Percentiles rank a stretch among this genome's conserved stretches.
These are phyloP conservation scores for Orussus abietinus DNA, from an alignment of 1,140 invertebrate genomes.

Conservation along the genomic window DNA sequence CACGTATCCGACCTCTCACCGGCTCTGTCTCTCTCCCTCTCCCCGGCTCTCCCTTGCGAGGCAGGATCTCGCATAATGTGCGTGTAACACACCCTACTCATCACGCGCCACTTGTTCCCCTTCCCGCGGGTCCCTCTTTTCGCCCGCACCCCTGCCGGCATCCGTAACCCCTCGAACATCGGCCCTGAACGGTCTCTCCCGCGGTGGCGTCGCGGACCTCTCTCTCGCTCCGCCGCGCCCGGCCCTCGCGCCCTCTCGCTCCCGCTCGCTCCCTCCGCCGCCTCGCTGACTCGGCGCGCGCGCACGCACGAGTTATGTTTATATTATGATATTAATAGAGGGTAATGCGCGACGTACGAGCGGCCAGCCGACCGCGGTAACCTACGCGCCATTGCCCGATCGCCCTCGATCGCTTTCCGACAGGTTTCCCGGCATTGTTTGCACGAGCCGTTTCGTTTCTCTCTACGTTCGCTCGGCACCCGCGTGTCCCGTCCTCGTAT, in stretches of 20 bases:
- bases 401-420: too few species aligned
- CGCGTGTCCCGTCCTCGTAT: too few species aligned
- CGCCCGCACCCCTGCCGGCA: constrained; percentile 16
- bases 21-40: too few species aligned
- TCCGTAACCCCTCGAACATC: constrained; percentile 11
- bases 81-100: constrained; percentile 45
- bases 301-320: constrained; percentile 43
- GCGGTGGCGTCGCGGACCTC: background rate
- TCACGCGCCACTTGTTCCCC: constrained; percentile 45
- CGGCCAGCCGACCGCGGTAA: too few species aligned
- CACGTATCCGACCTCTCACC: too few species aligned
- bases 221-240: constrained; percentile 13
- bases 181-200: constrained; percentile 10
- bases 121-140: too few species aligned
- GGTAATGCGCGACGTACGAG: constrained; percentile 31
- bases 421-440: too few species aligned
- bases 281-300: constrained; percentile 19
- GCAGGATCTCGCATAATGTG: constrained; percentile 39
- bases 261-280: constrained; percentile 5
- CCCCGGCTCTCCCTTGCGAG: constrained; percentile 6
- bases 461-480: too few species aligned
- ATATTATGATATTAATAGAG: constrained; percentile 54
- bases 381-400: too few species aligned
- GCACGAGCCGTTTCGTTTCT: too few species aligned
- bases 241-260: background rate